phyloP scores from a whole-genome alignment of 1,140 invertebrate species.

The Bombus huntii region DNA sequence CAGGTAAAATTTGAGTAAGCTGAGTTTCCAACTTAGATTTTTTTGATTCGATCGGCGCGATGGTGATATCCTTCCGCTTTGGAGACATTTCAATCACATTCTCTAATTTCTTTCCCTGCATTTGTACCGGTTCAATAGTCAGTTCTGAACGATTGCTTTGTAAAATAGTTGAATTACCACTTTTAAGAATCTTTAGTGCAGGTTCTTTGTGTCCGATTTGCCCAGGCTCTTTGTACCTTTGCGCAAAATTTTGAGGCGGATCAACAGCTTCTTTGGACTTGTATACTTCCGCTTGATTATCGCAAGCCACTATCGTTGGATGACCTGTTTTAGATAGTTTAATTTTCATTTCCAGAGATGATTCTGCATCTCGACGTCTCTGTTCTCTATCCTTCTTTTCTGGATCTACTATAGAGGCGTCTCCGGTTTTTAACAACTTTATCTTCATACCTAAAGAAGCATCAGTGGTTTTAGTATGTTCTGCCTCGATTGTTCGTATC shows the following conservation, averaged over 20 bases:
- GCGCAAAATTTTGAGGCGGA: conserved; percentile 30
- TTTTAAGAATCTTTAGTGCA: conserved; percentile 67
- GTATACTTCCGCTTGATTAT: conserved; percentile 66
- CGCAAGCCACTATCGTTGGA: conserved; percentile 74
- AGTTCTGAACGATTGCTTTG: conserved; percentile 70
- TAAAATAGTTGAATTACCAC: conserved; percentile 53
- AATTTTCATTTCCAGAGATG: conserved; percentile 78
- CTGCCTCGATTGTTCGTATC: conserved; percentile 26
- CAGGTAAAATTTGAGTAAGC: conserved; percentile 76
- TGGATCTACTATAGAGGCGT: conserved; percentile 72
- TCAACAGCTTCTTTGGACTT: conserved; percentile 57
- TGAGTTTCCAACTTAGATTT: conserved; percentile 78
- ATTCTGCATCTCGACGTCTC: conserved; percentile 69
- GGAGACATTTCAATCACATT: conserved; percentile 52
- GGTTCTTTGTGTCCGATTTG: conserved; percentile 56
- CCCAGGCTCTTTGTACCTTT: conserved; percentile 62
- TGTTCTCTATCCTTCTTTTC: conserved; percentile 66
- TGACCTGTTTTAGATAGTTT: conserved; percentile 78
- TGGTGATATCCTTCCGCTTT: conserved; percentile 77
- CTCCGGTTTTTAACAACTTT: conserved; percentile 76
- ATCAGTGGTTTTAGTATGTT: conserved; percentile 59
- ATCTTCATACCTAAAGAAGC: conserved; percentile 74
- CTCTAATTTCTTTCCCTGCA: conserved; percentile 62
- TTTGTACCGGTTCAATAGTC: conserved; percentile 73
- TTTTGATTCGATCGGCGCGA: conserved; percentile 75